Base-by-base conservation (phyloP, 2,113 vertebrate species). In the Monarcha castaneiventris region DNA sequence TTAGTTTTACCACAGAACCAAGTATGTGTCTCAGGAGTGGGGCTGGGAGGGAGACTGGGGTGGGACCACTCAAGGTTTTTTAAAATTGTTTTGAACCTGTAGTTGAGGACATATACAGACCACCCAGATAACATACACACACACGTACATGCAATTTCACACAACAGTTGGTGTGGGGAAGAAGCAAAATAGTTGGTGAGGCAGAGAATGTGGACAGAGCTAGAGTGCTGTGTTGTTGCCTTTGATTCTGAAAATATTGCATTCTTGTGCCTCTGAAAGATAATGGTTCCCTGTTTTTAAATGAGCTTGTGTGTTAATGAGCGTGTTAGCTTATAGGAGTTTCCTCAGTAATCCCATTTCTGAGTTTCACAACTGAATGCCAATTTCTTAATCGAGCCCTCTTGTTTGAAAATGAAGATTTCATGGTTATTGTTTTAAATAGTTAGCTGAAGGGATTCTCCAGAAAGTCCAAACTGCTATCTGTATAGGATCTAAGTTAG, bases 391-490 rank as follows among this genome's bases (percentile, higher is more conserved):
- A 88, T 89, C 94, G 76, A 97, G 82, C 41, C 72, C 52, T 87
- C 58, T 63, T 73, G 39, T 94, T 95, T 85, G 46, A 89, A 92
- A 87, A 92, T 87, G 30, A 85, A 92, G 63, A 92, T 87, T 91
- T 77, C 73, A 61, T 79, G 54, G 76, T 96, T 96, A 91, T 95
- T 93, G 73, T 91, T 92, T 96, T 89, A 91, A 89, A 61, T 77
- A 95, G 90, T 64, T 96, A 96, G 96, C 73, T 95, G 89, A 97
- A 93, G 87, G 77, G 49, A 18, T 94, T 95, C 32, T 23, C 67
- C 69, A 95, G 64, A 56, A 73, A 51, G 79, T 91, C 76, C 73
- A 83, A 76, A 63, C 67, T 94, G 19, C 2, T 85, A 59, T 93
- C 78, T 87, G 26, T 69, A 14, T 54, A 75, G 96, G 74, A 81